Percentiles rank a stretch among this genome's conserved stretches.
These are phyloP conservation scores for Ennomos erosarius DNA, from an alignment of 2,888 invertebrate species.

Conservation along the genomic window DNA sequence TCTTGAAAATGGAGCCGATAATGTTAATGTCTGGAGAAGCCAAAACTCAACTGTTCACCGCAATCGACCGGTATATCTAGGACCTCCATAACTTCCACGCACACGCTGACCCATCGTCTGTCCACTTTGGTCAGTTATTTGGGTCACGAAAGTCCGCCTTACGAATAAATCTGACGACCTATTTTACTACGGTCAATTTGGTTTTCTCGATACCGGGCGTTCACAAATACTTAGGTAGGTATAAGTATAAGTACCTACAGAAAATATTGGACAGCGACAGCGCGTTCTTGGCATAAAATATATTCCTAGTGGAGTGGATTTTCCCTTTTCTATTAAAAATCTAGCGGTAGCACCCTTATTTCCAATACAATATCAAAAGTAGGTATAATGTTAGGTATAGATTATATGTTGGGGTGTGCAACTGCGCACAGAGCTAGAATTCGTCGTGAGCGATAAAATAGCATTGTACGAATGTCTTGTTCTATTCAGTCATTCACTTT, in stretches of 20 bases:
- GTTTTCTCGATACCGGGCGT: slow-evolving; percentile 32
- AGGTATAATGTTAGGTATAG: too few species aligned
- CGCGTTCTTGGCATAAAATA: slow-evolving; percentile 16
- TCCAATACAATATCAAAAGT: too few species aligned
- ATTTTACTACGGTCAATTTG: slow-evolving; percentile 50
- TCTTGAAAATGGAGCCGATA: slow-evolving; percentile 5
- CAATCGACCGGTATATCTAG: slow-evolving; percentile 22
- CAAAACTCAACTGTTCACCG: slow-evolving; percentile 3
- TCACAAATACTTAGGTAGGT: too few species aligned
- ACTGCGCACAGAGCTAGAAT: too few species aligned
- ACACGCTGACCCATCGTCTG: slow-evolving; percentile 5
- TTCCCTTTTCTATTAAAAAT: slow-evolving; percentile 18
- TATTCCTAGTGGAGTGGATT: not conserved
- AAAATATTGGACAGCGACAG: slow-evolving; percentile 7
- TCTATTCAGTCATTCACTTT: too few species aligned
- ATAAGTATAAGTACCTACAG: too few species aligned
- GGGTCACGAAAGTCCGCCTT: slow-evolving; percentile 49
- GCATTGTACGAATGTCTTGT: too few species aligned
- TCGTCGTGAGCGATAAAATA: too few species aligned
- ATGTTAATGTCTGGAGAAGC: not conserved
- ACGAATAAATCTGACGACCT: slow-evolving; percentile 51
- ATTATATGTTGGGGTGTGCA: too few species aligned
- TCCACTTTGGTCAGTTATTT: slow-evolving; percentile 43
- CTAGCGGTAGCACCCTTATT: too few species aligned
- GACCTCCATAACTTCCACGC: slow-evolving; percentile 12